Percentiles rank a stretch among this genome's conserved stretches.
Conservation (phyloP, 2,888 invertebrate species). For the Meghimatium bilineatum region DNA sequence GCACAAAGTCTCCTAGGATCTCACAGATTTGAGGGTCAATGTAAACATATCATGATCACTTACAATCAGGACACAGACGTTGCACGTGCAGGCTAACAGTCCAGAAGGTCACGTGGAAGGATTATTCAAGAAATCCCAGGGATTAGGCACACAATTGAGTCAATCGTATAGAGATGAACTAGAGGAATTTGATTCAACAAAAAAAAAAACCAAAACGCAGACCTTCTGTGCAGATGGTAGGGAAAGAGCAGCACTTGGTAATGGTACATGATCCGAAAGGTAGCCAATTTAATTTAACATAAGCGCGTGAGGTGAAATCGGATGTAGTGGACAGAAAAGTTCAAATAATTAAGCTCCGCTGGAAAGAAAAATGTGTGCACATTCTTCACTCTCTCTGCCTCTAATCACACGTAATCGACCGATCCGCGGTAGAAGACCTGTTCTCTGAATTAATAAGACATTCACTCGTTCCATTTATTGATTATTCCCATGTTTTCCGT, state of each 20-base stretch:
- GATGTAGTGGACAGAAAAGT: background rate
- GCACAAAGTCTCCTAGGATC: background rate
- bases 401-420: too few relatives aligned
- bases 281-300: slow-evolving; percentile 28
- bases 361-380: too few relatives aligned
- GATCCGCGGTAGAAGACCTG: too few relatives aligned
- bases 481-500: too few relatives aligned
- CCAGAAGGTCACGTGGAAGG: slow-evolving; percentile 21
- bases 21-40: slow-evolving; percentile 10
- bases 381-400: too few relatives aligned
- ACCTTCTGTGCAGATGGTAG: background rate
- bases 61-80: background rate
- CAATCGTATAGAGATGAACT: background rate
- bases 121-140: slow-evolving; percentile 1
- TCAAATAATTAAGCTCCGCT: background rate
- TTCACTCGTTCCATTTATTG: too few relatives aligned
- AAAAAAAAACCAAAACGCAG: slow-evolving; percentile 7
- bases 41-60: slow-evolving; percentile 3
- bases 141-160: slow-evolving; percentile 12
- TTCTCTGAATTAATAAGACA: too few relatives aligned
- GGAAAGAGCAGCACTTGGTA: background rate
- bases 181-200: slow-evolving; percentile 34
- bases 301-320: too few relatives aligned
- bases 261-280: slow-evolving; percentile 16
- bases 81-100: slow-evolving; percentile 10